Percentiles rank a stretch among this genome's conserved stretches.
Conservation (phyloP, 23 tunicate genomes). For the Botrylloides violaceus region DNA sequence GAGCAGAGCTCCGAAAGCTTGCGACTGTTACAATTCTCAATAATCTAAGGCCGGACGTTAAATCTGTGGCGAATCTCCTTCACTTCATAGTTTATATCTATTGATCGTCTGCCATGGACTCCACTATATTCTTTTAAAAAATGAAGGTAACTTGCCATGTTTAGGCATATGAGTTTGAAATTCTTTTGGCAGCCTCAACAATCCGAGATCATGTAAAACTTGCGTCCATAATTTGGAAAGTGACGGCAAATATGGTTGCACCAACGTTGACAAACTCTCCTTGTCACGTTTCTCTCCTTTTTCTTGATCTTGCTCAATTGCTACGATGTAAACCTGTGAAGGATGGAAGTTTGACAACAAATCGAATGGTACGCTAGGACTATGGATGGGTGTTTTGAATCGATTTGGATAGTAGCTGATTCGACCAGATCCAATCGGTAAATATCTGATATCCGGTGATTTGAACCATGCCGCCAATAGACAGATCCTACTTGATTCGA, state of each 20-base stretch:
- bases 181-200: constrained; percentile 62
- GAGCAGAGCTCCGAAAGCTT: no score
- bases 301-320: constrained; percentile 13
- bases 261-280: constrained; percentile 46
- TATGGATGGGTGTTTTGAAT: neutral
- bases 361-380: neutral
- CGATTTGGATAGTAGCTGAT: no score
- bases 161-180: constrained; percentile 42
- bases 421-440: no score
- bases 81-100: neutral
- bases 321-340: constrained; percentile 49
- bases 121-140: no score
- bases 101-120: no score
- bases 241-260: constrained; percentile 59
- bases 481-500: no score
- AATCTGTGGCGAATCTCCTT: no score
- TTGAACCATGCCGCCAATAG: no score
- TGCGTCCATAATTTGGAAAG: constrained; percentile 56
- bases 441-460: no score
- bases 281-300: neutral
- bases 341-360: neutral
- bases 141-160: constrained; percentile 31
- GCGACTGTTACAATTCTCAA: no score
- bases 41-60: no score
- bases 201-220: constrained; percentile 63